phyloP scores from a whole-genome alignment of 2,797 vertebrate species.

The Odontamblyopus rebecca region DNA sequence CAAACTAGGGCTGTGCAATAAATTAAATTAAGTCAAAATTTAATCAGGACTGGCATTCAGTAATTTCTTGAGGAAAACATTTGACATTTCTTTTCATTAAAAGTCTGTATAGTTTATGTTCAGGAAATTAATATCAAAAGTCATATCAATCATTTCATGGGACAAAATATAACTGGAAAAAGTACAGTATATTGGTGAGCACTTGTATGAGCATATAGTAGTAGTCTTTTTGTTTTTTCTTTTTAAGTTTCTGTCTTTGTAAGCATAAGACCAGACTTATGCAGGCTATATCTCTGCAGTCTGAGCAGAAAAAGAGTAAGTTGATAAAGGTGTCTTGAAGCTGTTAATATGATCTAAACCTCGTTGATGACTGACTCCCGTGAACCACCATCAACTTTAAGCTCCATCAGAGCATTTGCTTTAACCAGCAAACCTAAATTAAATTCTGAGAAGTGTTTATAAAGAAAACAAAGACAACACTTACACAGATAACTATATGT shows the following conservation, averaged over 20 bases:
- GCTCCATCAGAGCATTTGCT: background rate
- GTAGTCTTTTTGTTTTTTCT: background rate
- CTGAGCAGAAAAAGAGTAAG: constrained; percentile 13
- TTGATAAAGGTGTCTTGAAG: constrained; percentile 34
- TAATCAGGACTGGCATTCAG: no score
- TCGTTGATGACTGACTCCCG: constrained; percentile 14
- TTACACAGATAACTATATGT: background rate
- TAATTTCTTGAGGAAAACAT: no score
- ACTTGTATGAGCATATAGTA: background rate
- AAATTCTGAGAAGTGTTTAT: constrained; percentile 5
- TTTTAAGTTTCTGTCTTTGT: constrained; percentile 2
- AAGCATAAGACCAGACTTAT: constrained; percentile 21
- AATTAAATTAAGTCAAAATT: no score
- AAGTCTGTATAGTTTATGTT: no score
- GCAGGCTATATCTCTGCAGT: constrained; percentile 23
- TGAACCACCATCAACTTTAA: constrained; percentile 21
- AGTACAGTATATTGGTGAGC: no score
- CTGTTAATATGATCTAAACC: constrained; percentile 19
- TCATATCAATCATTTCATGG: no score
- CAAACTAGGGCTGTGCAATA: no score
- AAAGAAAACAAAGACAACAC: constrained; percentile 20
- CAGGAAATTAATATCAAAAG: no score
- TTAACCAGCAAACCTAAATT: constrained; percentile 29
- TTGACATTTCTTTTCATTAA: no score
- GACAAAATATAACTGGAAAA: no score